Base-by-base conservation (phyloP, 2,113 vertebrate genomes). In the Corythoichthys haematopterus region DNA sequence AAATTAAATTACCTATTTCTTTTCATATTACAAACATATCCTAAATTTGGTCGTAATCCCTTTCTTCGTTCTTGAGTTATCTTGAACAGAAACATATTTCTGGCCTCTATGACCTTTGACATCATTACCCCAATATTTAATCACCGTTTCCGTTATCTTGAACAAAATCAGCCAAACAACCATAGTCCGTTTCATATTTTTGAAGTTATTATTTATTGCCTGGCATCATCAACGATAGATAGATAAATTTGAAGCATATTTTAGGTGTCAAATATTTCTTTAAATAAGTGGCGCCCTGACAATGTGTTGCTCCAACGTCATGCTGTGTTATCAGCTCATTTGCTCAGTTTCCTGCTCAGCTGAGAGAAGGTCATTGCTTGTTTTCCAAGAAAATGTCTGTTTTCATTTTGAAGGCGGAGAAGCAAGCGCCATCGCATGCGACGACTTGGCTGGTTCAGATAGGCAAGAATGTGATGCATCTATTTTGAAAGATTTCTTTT, bases 171-270 rank as follows among this genome's bases (percentile, higher is more conserved):
- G 20, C 20, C 20, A 28, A 28, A 28, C 20, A 28, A 28, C 20
- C 20, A 28, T 28, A 28, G 20, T 28, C 20, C 20, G 40, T 43
- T 43, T 7, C 40, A 43, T 3, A 6, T 43, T 43, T 43, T 43
- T 28, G 20, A 28, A 28, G 20, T 28, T 28, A 28, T 28, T 28
- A 28, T 28, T 28, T 28, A 28, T 28, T 28, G 20, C 74, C 65
- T 53, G 45, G 75, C 64, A 66, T 70, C 69, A 64, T 72, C 43
- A 33, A 57, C 15, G 45, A 46, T 46, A 11, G 45, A 46, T 46
- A 11, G 20, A 28, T 28, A 28, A 28, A 28, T 50, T 13, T 16
- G 3, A 15, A 50, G 47, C 14, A 15, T 12, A 15, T 50, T 13
- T 53, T 7, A 53, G 52, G n/a, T 53, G n/a, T 53, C 52, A 28